These are phyloP conservation scores for Dolichallabes microphthalmus DNA, from an alignment of 2,113 vertebrate genomes.

Conservation along the genomic window DNA sequence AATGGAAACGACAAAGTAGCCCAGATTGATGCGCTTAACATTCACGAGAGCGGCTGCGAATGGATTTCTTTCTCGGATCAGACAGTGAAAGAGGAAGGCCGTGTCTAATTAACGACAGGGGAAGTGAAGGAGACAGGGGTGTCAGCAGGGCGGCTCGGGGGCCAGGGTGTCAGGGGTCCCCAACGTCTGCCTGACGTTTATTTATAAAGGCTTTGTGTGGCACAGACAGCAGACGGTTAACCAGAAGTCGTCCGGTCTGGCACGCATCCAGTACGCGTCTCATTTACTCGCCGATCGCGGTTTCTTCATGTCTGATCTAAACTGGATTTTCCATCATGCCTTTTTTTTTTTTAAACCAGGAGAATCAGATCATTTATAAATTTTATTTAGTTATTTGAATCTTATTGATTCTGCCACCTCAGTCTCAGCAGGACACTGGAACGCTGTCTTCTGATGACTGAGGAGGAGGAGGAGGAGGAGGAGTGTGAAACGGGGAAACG, in stretches of 20 bases:
- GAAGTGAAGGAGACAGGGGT: conserved; percentile 53
- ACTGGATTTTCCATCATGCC: neutral
- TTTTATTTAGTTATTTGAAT: neutral
- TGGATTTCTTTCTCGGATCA: neutral
- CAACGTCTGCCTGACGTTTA: conserved; percentile 60
- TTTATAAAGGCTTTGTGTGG: conserved; percentile 51
- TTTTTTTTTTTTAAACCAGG: neutral
- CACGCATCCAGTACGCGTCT: neutral
- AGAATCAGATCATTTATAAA: neutral
- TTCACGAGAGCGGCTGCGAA: neutral
- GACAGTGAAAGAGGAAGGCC: conserved; percentile 17
- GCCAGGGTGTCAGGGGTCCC: conserved; percentile 44
- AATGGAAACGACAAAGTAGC: neutral
- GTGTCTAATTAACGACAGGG: conserved; percentile 60
- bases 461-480: neutral
- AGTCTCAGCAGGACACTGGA: neutral
- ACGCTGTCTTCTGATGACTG: neutral
- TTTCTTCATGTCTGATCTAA: neutral
- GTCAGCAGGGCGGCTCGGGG: conserved; percentile 51
- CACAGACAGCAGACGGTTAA: conserved; percentile 8
- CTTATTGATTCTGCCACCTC: neutral
- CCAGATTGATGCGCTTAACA: neutral
- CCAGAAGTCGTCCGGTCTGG: neutral
- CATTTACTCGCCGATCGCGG: neutral
- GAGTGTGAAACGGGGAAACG: neutral